A percentile compares a stretch with the other conserved stretches of the same genome.
Evolutionary conservation across 1,140 invertebrate genomes (phyloP).

Genomic region (Drosophila sechellia): DNA sequence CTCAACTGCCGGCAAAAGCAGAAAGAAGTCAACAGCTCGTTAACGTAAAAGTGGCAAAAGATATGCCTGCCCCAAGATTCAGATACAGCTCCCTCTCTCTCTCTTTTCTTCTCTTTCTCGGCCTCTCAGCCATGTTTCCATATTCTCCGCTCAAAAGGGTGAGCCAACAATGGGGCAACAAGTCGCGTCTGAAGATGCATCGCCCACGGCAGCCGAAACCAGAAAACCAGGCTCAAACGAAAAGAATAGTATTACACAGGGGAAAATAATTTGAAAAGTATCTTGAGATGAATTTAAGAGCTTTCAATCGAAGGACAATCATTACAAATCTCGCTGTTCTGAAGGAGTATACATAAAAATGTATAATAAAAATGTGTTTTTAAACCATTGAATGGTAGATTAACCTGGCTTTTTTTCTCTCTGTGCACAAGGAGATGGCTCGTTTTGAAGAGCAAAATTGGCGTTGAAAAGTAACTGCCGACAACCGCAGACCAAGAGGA

Average conservation of each 20-base stretch:
- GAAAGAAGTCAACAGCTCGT: conserved; percentile 84
- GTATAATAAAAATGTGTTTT: no score
- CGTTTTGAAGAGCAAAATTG: conserved; percentile 75
- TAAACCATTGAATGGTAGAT: no score
- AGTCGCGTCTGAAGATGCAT: conserved; percentile 79
- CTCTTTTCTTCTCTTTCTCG: not conserved
- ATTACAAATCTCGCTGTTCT: no score
- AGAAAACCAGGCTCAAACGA: conserved; percentile 38
- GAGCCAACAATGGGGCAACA: conserved; percentile 80
- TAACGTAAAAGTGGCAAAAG: conserved; percentile 83
- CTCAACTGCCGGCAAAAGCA: conserved; percentile 69
- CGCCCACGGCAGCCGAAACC: conserved; percentile 68
- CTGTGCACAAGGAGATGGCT: conserved; percentile 29
- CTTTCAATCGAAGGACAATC: no score
- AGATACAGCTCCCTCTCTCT: conserved; percentile 35
- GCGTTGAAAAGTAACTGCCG: conserved; percentile 81
- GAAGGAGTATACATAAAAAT: no score
- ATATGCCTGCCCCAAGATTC: conserved; percentile 56
- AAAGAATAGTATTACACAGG: conserved; percentile 11
- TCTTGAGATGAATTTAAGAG: not conserved
- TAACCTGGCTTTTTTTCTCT: not conserved
- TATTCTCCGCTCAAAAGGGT: conserved; percentile 53
- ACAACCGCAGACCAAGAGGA: conserved; percentile 38
- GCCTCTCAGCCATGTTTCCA: conserved; percentile 5
- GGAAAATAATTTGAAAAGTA: not conserved